These are phyloP conservation scores for Microtus montanus DNA, from an alignment of 2,113 vertebrate species.

Conservation along the genomic window DNA sequence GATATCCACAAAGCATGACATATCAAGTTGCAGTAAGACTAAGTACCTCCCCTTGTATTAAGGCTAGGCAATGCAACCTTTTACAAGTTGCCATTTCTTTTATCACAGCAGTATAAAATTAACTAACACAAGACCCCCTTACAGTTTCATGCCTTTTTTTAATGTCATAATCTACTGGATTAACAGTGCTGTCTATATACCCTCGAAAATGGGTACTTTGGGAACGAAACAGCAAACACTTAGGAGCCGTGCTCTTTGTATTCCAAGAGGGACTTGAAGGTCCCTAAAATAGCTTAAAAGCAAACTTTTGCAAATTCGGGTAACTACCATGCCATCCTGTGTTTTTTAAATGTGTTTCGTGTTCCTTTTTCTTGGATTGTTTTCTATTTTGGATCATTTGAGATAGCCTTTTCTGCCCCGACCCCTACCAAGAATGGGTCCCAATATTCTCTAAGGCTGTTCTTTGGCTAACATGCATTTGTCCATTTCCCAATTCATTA, in stretches of 20 bases:
- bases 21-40: not conserved
- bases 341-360: not conserved
- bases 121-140: not conserved
- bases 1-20: not conserved
- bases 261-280: not conserved
- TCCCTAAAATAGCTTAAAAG: not conserved
- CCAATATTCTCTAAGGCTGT: constrained; percentile 55
- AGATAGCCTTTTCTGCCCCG: not conserved
- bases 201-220: not conserved
- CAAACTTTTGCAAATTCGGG: not conserved
- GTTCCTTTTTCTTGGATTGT: not conserved
- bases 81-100: not conserved
- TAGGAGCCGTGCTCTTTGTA: not conserved
- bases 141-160: not conserved
- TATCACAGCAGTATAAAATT: not conserved
- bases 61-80: not conserved
- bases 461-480: constrained; percentile 60
- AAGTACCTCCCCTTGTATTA: not conserved
- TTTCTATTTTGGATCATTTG: constrained; percentile 52
- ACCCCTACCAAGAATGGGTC: not conserved
- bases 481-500: constrained; percentile 62
- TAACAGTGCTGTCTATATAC: not conserved
- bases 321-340: not conserved
- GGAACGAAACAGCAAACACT: not conserved
- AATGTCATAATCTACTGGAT: too few species aligned